Evolutionary conservation across 2,113 vertebrate species (phyloP).

Genomic region (Empidonax traillii): DNA sequence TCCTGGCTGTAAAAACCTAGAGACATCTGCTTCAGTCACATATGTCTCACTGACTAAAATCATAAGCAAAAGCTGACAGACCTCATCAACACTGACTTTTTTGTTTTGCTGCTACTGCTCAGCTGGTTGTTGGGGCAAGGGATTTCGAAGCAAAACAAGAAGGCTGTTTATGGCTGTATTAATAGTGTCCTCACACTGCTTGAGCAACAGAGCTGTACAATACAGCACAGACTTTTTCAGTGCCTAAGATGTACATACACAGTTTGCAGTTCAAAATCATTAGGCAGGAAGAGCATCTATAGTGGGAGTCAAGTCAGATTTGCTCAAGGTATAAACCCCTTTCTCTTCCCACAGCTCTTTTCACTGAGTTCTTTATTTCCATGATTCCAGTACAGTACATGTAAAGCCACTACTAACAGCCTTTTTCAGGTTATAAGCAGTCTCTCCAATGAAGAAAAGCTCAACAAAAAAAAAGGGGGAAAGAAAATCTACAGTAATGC

Average conservation of each 20-base stretch:
- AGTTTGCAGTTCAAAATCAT: neutral
- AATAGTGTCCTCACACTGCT: neutral
- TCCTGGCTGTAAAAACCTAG: neutral
- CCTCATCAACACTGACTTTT: neutral
- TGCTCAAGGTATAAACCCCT: neutral
- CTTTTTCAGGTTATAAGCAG: neutral
- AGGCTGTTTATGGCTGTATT: neutral
- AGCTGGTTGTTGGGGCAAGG: neutral
- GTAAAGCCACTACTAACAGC: neutral
- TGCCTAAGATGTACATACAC: neutral
- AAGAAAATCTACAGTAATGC: neutral
- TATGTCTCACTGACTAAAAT: neutral
- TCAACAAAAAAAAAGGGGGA: neutral
- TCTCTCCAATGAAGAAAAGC: neutral
- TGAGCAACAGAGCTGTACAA: neutral
- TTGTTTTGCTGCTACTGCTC: slow-evolving; percentile 32
- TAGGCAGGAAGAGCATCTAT: neutral
- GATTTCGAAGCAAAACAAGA: neutral
- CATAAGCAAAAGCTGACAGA: slow-evolving; percentile 26
- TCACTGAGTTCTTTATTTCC: neutral
- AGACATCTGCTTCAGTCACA: slow-evolving; percentile 37
- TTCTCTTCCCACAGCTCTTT: neutral
- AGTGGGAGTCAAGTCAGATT: neutral
- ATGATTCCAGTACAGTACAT: neutral
- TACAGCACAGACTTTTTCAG: neutral